Conservation (phyloP, 2,113 vertebrate genomes). For the Peromyscus californicus region DNA sequence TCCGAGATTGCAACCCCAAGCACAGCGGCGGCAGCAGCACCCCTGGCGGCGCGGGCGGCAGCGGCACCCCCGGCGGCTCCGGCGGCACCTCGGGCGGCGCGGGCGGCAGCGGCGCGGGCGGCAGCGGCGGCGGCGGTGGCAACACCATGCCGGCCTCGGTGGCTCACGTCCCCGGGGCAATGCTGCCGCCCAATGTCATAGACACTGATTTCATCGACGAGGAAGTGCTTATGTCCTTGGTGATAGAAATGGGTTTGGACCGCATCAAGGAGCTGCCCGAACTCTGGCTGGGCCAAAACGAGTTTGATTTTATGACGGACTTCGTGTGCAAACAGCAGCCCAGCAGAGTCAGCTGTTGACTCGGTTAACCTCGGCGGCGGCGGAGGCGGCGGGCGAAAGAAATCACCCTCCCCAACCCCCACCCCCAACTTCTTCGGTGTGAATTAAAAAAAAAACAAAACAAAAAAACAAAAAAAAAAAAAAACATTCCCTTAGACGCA, state of each 20-base stretch:
- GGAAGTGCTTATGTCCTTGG: slow-evolving; percentile 95
- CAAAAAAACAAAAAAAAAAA: slow-evolving; percentile 73
- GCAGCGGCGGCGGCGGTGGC: slow-evolving; percentile 76
- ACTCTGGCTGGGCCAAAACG: slow-evolving; percentile 95
- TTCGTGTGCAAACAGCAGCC: slow-evolving; percentile 96
- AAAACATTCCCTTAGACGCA: slow-evolving; percentile 91
- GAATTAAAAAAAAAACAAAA: slow-evolving; percentile 79
- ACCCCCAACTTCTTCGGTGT: slow-evolving; percentile 84
- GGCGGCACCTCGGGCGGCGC: slow-evolving; percentile 86
- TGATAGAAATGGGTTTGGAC: slow-evolving; percentile 95
- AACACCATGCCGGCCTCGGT: slow-evolving; percentile 87
- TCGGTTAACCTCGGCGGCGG: slow-evolving; percentile 67
- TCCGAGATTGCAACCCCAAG: slow-evolving; percentile 93
- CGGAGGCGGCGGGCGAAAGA: not conserved
- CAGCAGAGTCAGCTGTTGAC: slow-evolving; percentile 94
- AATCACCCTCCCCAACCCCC: slow-evolving; percentile 56
- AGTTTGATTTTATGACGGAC: slow-evolving; percentile 96
- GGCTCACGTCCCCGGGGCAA: slow-evolving; percentile 90
- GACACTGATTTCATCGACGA: slow-evolving; percentile 96
- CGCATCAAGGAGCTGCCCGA: slow-evolving; percentile 95
- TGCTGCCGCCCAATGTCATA: slow-evolving; percentile 96
- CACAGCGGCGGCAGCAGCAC: slow-evolving; percentile 86
- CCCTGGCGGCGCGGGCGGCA: slow-evolving; percentile 74
- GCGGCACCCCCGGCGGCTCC: slow-evolving; percentile 72
- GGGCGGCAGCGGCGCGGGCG: slow-evolving; percentile 64